These are phyloP conservation scores for Trachymyrmex septentrionalis DNA, from an alignment of 1,140 invertebrate genomes.

Conservation along the genomic window DNA sequence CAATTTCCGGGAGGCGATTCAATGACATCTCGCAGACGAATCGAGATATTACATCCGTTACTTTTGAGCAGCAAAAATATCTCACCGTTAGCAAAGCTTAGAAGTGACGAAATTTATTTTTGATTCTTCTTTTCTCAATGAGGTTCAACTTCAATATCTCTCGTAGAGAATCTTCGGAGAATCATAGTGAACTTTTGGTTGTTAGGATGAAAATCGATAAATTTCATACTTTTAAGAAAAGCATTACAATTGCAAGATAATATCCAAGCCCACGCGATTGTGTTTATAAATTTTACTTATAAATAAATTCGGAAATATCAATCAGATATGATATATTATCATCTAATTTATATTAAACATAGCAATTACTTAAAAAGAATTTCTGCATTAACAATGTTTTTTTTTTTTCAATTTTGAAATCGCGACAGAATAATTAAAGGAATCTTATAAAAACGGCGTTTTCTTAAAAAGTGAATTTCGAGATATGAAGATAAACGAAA, in stretches of 20 bases:
- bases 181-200: neutral
- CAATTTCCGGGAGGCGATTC: constrained; percentile 52
- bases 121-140: neutral
- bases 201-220: neutral
- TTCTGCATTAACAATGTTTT: neutral
- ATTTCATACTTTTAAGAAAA: constrained; percentile 1
- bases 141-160: neutral
- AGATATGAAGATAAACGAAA: neutral
- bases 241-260: neutral
- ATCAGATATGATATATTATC: neutral
- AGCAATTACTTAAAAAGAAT: neutral
- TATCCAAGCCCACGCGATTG: neutral
- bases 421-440: neutral
- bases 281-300: neutral
- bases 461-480: neutral
- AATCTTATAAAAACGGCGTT: neutral
- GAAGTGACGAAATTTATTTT: constrained; percentile 44
- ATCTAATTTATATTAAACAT: neutral
- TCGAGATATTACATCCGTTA: constrained; percentile 34
- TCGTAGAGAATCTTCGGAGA: neutral
- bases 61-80: constrained; percentile 20
- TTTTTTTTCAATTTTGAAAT: neutral
- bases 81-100: constrained; percentile 9
- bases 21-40: constrained; percentile 59
- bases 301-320: neutral